Percentiles rank a stretch among this genome's conserved stretches.
Conservation (phyloP, 2,797 vertebrate genomes). For the Hylomyscus alleni region DNA sequence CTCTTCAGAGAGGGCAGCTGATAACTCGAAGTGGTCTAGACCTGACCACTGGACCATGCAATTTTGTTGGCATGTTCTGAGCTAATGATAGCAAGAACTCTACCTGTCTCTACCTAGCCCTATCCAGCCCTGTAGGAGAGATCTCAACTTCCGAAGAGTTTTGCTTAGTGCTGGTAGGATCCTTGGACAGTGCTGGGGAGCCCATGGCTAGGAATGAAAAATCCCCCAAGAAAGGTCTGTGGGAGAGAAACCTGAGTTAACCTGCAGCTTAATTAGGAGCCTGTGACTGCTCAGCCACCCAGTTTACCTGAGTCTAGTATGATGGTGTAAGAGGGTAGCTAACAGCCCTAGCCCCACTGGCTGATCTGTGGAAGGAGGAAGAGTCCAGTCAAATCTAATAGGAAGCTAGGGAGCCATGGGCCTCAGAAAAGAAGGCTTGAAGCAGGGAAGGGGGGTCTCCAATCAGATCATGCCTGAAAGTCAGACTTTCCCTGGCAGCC, state of each 20-base stretch:
- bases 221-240: not conserved
- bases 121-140: not conserved
- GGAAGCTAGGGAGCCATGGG: constrained; percentile 30
- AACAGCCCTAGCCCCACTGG: not conserved
- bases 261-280: not conserved
- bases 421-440: constrained; percentile 60
- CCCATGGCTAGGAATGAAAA: not conserved
- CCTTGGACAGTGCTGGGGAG: not conserved
- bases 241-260: not conserved
- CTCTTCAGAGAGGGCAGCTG: constrained; percentile 28
- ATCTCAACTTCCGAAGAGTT: not conserved
- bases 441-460: constrained; percentile 59
- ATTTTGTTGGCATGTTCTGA: constrained; percentile 47
- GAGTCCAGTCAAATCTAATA: not conserved
- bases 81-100: constrained; percentile 12
- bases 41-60: not conserved
- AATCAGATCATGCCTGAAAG: not conserved
- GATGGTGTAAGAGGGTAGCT: not conserved
- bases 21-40: not conserved
- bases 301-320: not conserved
- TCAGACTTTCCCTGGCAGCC: constrained; percentile 23
- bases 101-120: not conserved
- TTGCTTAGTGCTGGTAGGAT: not conserved
- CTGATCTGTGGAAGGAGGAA: constrained; percentile 37
- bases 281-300: not conserved